Evolutionary conservation across 2,888 invertebrate species (phyloP).

Genomic region (Folsomia candida): DNA sequence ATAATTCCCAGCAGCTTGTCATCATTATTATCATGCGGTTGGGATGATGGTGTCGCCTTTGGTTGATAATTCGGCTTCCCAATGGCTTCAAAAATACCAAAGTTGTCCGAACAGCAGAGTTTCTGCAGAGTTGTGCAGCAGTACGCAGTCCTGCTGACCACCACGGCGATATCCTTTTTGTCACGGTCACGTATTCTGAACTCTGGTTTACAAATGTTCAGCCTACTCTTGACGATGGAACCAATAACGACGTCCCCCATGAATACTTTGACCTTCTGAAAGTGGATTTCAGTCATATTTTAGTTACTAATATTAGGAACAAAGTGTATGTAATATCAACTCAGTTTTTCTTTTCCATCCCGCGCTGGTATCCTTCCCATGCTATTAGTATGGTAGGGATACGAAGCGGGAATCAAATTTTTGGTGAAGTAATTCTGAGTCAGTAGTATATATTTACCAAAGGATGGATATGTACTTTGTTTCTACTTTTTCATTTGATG

Average conservation of each 20-base stretch:
- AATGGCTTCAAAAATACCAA: not conserved
- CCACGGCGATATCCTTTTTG: not conserved
- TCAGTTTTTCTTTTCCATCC: no score
- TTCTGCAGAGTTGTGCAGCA: not conserved
- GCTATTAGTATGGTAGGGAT: no score
- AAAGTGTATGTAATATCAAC: no score
- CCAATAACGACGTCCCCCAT: not conserved
- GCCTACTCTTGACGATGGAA: not conserved
- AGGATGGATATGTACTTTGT: no score
- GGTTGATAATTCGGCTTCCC: not conserved
- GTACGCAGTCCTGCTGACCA: not conserved
- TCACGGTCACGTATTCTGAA: not conserved
- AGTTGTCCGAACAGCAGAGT: not conserved
- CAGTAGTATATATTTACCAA: no score
- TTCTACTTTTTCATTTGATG: no score
- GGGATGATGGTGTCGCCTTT: not conserved
- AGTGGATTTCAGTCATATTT: not conserved
- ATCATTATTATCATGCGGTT: not conserved
- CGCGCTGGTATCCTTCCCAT: no score
- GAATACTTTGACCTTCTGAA: not conserved
- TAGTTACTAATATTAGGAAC: no score
- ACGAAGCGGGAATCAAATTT: no score
- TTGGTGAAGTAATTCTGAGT: no score
- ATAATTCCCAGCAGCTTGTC: not conserved
- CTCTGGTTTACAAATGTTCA: not conserved